Percentiles rank a stretch among this genome's conserved stretches.
phyloP scores from a whole-genome alignment of 2,888 invertebrate species.

The Beris chalybata region DNA sequence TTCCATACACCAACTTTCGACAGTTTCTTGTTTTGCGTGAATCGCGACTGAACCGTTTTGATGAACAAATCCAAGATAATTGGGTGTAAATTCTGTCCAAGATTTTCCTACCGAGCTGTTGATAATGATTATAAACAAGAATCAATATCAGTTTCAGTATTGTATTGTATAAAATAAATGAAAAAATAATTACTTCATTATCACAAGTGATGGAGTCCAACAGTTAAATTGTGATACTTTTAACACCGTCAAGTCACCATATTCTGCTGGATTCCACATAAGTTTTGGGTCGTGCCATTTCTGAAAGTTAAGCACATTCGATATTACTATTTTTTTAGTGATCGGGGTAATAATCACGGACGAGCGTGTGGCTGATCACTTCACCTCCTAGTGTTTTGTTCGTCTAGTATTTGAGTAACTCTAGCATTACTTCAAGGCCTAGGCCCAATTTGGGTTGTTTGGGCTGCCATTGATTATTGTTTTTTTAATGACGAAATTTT shows the following conservation, averaged over 20 bases:
- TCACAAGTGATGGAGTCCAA: constrained; percentile 48
- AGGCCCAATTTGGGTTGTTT: no score
- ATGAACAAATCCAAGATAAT: constrained; percentile 34
- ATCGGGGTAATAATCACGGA: no score
- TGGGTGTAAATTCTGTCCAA: constrained; percentile 22
- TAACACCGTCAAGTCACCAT: constrained; percentile 56
- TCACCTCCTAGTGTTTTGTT: no score
- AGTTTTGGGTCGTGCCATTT: constrained; percentile 66
- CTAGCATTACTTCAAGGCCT: no score
- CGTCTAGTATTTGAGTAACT: no score
- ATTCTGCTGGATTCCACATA: constrained; percentile 63
- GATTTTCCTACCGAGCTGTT: constrained; percentile 11
- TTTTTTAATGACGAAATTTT: no score
- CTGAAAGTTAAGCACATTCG: constrained; percentile 49
- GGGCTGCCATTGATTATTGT: no score
- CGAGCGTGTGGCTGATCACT: no score
- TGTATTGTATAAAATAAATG: background rate
- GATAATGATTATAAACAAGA: background rate
- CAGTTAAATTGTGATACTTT: constrained; percentile 43
- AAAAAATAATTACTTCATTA: constrained; percentile 46
- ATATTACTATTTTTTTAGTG: no score
- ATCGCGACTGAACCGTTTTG: constrained; percentile 46
- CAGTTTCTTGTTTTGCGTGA: constrained; percentile 44
- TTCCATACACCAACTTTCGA: constrained; percentile 51
- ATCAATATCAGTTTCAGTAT: background rate